A percentile compares a stretch with the other conserved stretches of the same genome.
phyloP scores from a whole-genome alignment of 2,888 invertebrate species.

The Calameuta idolon region DNA sequence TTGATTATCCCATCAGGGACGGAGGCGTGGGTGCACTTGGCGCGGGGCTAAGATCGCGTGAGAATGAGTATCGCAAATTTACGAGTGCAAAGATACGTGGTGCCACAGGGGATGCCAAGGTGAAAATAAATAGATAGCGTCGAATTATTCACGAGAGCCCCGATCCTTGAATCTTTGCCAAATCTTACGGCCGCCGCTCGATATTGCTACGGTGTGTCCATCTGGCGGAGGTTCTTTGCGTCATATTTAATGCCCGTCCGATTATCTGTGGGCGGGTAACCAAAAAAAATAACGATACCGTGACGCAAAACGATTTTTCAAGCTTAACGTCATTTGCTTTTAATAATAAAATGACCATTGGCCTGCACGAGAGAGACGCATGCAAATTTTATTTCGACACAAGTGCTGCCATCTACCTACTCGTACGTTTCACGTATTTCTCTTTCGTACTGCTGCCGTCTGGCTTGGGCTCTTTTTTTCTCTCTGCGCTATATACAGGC shows the following conservation, averaged over 20 bases:
- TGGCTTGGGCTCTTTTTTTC: no score
- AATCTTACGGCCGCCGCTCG: background rate
- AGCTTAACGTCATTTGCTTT: background rate
- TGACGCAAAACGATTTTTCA: background rate
- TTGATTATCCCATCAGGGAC: background rate
- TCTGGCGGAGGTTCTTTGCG: background rate
- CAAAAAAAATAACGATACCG: background rate
- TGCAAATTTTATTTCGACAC: no score
- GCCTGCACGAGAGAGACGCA: no score
- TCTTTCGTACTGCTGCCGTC: no score
- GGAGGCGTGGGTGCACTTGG: background rate
- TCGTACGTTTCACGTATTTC: no score
- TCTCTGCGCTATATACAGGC: no score
- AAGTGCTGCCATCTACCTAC: no score
- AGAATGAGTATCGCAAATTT: background rate
- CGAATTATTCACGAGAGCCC: background rate
- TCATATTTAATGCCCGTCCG: background rate
- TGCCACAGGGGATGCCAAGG: background rate
- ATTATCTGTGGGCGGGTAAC: background rate
- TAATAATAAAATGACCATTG: background rate
- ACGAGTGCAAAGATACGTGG: background rate
- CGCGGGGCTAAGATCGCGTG: background rate
- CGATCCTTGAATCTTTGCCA: background rate
- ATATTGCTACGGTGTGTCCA: background rate
- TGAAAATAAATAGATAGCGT: background rate